Percentiles rank a stretch among this genome's conserved stretches.
Conservation (phyloP, 2,113 vertebrate genomes). For the Stigmatopora argus region DNA sequence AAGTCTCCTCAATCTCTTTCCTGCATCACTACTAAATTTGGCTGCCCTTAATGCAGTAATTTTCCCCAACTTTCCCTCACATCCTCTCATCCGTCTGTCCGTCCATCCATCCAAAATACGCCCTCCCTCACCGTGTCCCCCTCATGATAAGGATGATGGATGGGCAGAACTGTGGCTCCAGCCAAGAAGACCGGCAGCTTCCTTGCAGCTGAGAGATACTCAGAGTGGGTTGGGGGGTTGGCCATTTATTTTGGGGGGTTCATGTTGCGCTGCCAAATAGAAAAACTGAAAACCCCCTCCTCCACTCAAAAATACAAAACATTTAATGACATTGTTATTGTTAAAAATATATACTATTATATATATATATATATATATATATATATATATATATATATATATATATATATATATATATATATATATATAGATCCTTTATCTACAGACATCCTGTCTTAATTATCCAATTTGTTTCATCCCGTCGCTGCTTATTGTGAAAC, state of each 20-base stretch:
- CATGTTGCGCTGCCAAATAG: slow-evolving; percentile 10
- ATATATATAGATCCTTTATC: too few species aligned
- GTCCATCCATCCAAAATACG: slow-evolving; percentile 67
- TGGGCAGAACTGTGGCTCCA: slow-evolving; percentile 85
- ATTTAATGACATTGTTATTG: too few species aligned
- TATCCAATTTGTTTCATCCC: neutral
- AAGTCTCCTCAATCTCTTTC: neutral
- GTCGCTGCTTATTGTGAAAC: slow-evolving; percentile 7
- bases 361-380: too few species aligned
- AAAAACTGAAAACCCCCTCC: neutral
- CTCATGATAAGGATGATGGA: slow-evolving; percentile 92
- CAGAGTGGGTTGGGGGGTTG: slow-evolving; percentile 4
- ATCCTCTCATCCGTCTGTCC: slow-evolving; percentile 15
- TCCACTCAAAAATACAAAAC: too few species aligned
- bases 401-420: too few species aligned
- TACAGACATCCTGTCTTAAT: neutral
- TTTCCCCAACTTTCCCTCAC: slow-evolving; percentile 5
- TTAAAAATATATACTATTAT: too few species aligned
- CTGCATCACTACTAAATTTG: neutral
- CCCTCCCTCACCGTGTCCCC: slow-evolving; percentile 33
- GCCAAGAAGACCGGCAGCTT: slow-evolving; percentile 72
- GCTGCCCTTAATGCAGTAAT: neutral
- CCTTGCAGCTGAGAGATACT: slow-evolving; percentile 75
- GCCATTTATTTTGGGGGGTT: slow-evolving; percentile 7
- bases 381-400: too few species aligned